Evolutionary conservation across 2,888 invertebrate species (phyloP), one percentile per base, ranked within the genome.

Genomic region (Xestoiulus laeticollis): DNA sequence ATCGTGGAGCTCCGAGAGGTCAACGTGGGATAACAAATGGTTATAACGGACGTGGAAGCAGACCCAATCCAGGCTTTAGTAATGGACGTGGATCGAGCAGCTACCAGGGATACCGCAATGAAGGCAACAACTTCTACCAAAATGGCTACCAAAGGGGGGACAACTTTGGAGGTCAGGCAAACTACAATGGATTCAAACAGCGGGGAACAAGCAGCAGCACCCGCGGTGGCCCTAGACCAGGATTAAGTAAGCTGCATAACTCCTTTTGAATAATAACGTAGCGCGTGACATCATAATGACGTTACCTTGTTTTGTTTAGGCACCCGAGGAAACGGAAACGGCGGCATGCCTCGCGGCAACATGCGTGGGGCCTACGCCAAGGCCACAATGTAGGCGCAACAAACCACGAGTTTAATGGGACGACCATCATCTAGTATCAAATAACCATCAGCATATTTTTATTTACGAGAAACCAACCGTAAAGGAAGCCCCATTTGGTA

Each of bases 141-240:
- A 84, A 43, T 14, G 59, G 59, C 68, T 86, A 86, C 68, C 86
- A 86, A 68, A 86, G 68, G 53, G n/a, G n/a, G n/a, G 86, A 86
- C 0, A 86, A 68, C 59, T 53, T 32, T 86, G 53, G 53, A 30
- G 68, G 68, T 22, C 84, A 84, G 33, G 4, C 84, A 12, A 84
- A 84, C 12, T 84, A 84, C 43, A 43, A 43, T 33, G 84, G 84
- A 10, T 33, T 33, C 22, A 38, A 38, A 6, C 33, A 84, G 22
- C 33, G 84, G 6, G 84, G 84, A 84, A 22, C 84, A 30, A 59
- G n/a, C 33, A 59, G n/a, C 32, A 68, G 86, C 30, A 33, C 44
- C 32, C 44, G 53, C 68, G 68, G 68, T 10, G 68, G 86, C 8
- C 68, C 86, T 19, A 26, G 86, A 33, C 38, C 43, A 33, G 32